Evolutionary conservation across 2,113 vertebrate species (phyloP), one percentile per base, ranked within the genome.

Genomic region (Chaetodon auriga): DNA sequence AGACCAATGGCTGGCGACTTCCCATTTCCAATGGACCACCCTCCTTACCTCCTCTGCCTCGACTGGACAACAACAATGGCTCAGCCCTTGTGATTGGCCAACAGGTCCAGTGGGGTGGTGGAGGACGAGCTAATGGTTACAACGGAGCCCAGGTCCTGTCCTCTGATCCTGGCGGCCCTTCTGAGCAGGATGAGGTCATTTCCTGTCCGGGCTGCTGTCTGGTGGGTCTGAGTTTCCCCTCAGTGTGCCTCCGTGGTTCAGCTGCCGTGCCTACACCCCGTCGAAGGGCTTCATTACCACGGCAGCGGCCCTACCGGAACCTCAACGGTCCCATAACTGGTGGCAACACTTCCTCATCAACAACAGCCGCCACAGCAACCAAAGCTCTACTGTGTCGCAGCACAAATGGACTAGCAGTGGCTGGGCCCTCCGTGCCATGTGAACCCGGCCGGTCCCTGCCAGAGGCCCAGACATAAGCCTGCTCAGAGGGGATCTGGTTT

Each of bases 141-240:
- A 78, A 57, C 0, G 71, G 38, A 43, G 68, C 84, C 18, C 88
- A 82, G 64, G 82, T 94, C 58, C 91, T 88, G 30, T 87, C 90
- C 2, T 80, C 77, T 7, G 77, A 94, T 0, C 94, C 93, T 0
- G 18, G 91, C 0, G 54, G 82, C 0, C 71, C 87, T 11, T 80
- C 94, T 49, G 98, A 98, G 89, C 95, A 96, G 18, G 97, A 98
- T 0, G 97, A 98, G 38, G 95, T 96, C 2, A 91, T 98, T 79
- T 95, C 96, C 46, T 99, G 98, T 77, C 96, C 97, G 0, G 93
- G 96, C 68, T 99, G 97, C 92, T 99, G 97, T 82, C 91, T 97
- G 2, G 90, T 95, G 12, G 95, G 96, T 51, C 95, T 98, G 86
- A 96, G 95, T 78, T 95, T 98, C 4, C 89, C 96, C 46, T 97